Conservation (phyloP, 2,113 vertebrate genomes). For the Mystacornis crossleyi region DNA sequence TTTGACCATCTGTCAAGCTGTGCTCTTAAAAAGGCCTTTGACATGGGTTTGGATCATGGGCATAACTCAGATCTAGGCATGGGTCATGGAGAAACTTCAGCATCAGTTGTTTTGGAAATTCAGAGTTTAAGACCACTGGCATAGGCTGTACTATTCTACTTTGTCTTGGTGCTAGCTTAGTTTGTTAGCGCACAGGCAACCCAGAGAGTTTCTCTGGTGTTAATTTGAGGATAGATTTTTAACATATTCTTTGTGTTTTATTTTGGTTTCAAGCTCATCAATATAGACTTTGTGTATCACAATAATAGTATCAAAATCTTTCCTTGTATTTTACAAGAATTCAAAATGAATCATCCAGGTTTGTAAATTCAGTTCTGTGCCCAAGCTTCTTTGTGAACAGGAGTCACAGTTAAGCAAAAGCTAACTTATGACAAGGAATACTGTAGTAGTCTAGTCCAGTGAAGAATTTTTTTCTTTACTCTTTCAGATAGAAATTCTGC, state of each 20-base stretch:
- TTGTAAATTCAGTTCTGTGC: background rate
- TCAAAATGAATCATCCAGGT: background rate
- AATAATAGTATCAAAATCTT: background rate
- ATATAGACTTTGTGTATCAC: background rate
- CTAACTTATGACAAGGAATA: background rate
- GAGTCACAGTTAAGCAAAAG: background rate
- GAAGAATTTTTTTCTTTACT: background rate
- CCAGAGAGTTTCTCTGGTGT: background rate
- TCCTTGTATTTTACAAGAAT: background rate
- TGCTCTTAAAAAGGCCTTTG: background rate
- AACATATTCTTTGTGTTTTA: background rate
- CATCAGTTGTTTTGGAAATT: background rate
- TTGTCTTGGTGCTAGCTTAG: background rate
- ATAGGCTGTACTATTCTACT: background rate
- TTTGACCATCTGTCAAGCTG: background rate
- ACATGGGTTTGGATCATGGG: background rate
- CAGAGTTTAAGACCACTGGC: accelerated
- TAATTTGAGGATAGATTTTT: background rate
- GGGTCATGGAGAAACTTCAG: background rate
- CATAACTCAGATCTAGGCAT: background rate
- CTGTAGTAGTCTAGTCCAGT: background rate
- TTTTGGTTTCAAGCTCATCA: background rate
- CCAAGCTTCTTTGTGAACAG: background rate
- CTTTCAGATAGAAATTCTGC: background rate
- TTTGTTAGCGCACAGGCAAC: background rate